Percentiles rank a stretch among this genome's conserved stretches.
Evolutionary conservation across 1,140 invertebrate species (phyloP).

Genomic region (Dufourea novaeangliae): DNA sequence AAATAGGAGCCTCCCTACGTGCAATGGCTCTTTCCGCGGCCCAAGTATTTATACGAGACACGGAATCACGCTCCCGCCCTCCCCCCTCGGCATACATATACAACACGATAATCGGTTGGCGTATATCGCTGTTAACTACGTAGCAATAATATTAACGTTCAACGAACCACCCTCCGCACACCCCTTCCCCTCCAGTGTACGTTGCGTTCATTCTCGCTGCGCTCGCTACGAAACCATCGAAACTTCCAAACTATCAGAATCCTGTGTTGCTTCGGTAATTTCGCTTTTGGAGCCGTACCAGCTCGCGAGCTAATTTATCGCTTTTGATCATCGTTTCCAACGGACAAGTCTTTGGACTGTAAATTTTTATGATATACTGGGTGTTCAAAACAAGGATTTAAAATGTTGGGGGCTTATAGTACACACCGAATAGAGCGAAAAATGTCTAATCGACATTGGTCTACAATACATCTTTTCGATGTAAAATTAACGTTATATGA

Average conservation of each 20-base stretch:
- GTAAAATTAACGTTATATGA: too few species aligned
- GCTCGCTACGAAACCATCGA: background rate
- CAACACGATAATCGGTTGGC: constrained; percentile 42
- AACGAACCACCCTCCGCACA: constrained; percentile 11
- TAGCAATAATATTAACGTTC: constrained; percentile 52
- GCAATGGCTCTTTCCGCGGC: constrained; percentile 48
- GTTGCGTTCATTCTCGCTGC: constrained; percentile 1
- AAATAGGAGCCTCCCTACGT: constrained; percentile 37
- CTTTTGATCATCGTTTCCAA: background rate
- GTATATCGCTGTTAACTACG: constrained; percentile 35
- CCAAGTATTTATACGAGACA: constrained; percentile 31
- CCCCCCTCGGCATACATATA: background rate
- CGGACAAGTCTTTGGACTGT: too few species aligned
- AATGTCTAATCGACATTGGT: too few species aligned
- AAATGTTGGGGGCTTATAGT: too few species aligned
- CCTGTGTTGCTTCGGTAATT: background rate
- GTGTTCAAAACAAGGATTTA: too few species aligned
- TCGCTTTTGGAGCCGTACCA: background rate
- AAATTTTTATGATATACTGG: too few species aligned
- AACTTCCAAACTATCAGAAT: constrained; percentile 19
- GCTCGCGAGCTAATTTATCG: background rate
- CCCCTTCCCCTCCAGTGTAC: too few species aligned
- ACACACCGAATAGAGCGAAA: too few species aligned
- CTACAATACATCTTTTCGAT: too few species aligned
- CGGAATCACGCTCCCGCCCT: constrained; percentile 33